Evolutionary conservation across 1,140 invertebrate genomes (phyloP), one percentile per base, ranked within the genome.

Genomic region (Drosophila subobscura): DNA sequence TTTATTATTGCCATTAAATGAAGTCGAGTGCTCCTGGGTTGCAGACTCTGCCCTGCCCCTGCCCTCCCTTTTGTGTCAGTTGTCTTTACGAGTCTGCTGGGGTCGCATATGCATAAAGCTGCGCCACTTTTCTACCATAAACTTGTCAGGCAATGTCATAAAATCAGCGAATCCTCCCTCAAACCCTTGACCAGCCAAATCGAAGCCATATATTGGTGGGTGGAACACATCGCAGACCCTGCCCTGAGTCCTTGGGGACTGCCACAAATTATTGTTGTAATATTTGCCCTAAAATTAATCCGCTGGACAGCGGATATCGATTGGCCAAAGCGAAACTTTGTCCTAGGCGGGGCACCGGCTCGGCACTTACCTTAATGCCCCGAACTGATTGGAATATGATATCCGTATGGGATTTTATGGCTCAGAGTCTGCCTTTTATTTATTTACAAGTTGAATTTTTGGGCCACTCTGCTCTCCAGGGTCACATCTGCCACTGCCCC

Each of bases 381-480:
- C 40, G 45, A 61, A 61, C 84, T 91, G 89, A 91, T 91, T 91
- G 89, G 78, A 90, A 90, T 90, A 90, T 84, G 81, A 90, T 89
- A 88, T 75, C 71, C 58, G 70, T 58, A 72, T 72, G 66, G 72
- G 58, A 40, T 77, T 79, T 78, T 76, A 77, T 75, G 79, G 68
- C 33, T 40, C 61, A 41, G 47, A 20, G 0, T 20, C 16, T 20
- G 16, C 16, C 63, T 56, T 55, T 72, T 70, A 71, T 74, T 71
- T 71, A 81, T 79, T 65, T 71, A 74, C 63, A 67, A 52, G 63
- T 52, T 59, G 58, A 63, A 45, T 54, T 70, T 57, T 70, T 74
- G 53, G 52, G 56, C 70, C 49, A 56, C 45, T 56, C 49, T 47
- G 27, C 47, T 53, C 57, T 22, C 58, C 1, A 49, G 63, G 44